phyloP scores from a whole-genome alignment of 2,797 vertebrate genomes.

The Peromyscus eremicus region DNA sequence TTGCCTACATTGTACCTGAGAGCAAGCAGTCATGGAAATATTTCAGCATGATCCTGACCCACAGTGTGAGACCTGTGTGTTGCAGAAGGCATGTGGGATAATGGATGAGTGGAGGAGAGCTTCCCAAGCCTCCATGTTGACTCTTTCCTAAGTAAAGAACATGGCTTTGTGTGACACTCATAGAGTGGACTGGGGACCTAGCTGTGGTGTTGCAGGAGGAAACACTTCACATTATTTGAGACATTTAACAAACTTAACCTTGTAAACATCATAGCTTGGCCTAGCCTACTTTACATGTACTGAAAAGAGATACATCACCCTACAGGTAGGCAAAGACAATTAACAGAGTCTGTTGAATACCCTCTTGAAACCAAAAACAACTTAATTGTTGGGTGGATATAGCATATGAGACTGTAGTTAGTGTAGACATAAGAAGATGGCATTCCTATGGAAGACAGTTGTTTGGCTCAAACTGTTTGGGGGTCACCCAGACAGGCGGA shows the following conservation, averaged over 20 bases:
- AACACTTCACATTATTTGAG: not conserved
- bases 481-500: no score
- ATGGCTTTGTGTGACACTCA: not conserved
- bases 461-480: no score
- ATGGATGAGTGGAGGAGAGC: not conserved
- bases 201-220: not conserved
- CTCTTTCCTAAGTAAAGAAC: not conserved
- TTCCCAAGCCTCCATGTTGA: fast-evolving
- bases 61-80: no score
- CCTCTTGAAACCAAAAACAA: not conserved
- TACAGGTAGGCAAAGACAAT: not conserved
- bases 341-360: not conserved
- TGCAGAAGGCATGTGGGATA: fast-evolving
- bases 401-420: not conserved
- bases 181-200: not conserved
- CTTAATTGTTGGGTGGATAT: no score
- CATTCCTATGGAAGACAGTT: not conserved
- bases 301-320: not conserved
- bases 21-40: not conserved
- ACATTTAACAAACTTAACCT: not conserved
- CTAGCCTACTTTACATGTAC: no score
- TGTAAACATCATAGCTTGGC: not conserved
- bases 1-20: not conserved
- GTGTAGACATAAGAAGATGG: not conserved
- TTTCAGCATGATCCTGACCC: not conserved